Conservation (phyloP, 1,140 invertebrate species). For the Macrostomum lignano region DNA sequence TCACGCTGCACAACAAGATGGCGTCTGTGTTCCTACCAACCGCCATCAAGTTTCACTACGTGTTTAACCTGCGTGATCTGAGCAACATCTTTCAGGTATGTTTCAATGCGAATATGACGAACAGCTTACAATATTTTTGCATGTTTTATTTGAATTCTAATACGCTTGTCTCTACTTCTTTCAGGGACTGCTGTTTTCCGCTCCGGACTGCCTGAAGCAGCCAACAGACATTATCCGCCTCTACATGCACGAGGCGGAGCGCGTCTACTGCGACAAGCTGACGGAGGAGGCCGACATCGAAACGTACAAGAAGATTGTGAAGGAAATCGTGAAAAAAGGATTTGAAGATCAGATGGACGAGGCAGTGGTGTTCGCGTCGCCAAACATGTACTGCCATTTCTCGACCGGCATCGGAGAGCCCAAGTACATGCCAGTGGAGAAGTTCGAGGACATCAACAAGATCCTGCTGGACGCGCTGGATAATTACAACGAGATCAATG, state of each 20-base stretch:
- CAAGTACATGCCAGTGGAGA: conserved; percentile 57
- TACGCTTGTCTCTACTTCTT: too few species aligned
- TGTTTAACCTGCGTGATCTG: conserved; percentile 73
- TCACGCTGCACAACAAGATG: conserved; percentile 54
- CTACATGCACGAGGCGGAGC: conserved; percentile 66
- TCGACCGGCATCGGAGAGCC: conserved; percentile 52
- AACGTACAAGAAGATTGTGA: conserved; percentile 51
- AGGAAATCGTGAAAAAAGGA: conserved; percentile 65
- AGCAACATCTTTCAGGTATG: conserved; percentile 43
- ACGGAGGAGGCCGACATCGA: conserved; percentile 69
- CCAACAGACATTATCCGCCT: conserved; percentile 51
- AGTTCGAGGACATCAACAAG: conserved; percentile 46
- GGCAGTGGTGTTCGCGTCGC: conserved; percentile 42
- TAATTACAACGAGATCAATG: conserved; percentile 74
- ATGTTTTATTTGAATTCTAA: too few species aligned
- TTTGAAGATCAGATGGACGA: conserved; percentile 37
- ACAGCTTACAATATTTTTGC: too few species aligned
- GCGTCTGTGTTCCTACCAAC: conserved; percentile 60
- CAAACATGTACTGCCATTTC: conserved; percentile 46
- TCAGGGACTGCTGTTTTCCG: conserved; percentile 63
- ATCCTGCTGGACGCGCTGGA: conserved; percentile 58
- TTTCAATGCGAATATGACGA: conserved; percentile 5
- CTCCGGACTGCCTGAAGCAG: conserved; percentile 48
- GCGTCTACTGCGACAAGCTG: conserved; percentile 73
- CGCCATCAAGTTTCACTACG: conserved; percentile 79